These are phyloP conservation scores for Phaetusa simplex DNA, from an alignment of 2,113 vertebrate genomes.

Conservation along the genomic window DNA sequence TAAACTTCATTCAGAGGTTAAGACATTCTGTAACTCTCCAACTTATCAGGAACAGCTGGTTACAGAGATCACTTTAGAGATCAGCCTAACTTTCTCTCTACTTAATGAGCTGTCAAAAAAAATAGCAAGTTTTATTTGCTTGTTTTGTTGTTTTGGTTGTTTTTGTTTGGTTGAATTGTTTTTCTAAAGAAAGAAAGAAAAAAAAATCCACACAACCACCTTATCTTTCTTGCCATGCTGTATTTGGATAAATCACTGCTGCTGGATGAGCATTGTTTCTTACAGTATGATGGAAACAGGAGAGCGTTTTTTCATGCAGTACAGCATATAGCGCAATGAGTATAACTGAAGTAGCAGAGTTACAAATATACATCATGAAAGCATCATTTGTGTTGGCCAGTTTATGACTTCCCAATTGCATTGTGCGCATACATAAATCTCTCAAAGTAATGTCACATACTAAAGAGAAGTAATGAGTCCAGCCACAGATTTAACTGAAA, in stretches of 20 bases:
- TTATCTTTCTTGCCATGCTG: not conserved
- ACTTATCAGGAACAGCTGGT: not conserved
- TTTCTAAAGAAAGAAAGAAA: not conserved
- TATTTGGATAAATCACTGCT: not conserved
- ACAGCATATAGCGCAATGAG: rapidly evolving
- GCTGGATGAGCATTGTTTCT: not conserved
- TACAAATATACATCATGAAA: not conserved
- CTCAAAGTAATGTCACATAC: not conserved
- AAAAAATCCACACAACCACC: not conserved
- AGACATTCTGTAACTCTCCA: not conserved
- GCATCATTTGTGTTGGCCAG: not conserved
- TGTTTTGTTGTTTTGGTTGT: not conserved
- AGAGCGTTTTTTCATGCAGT: not conserved
- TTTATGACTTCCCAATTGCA: not conserved
- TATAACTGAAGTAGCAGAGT: not conserved
- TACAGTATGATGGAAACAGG: not conserved
- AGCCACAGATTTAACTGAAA: not conserved
- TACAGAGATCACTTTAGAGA: not conserved
- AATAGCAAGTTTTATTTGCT: not conserved
- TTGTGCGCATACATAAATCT: not conserved
- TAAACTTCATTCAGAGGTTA: not conserved
- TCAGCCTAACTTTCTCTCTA: not conserved
- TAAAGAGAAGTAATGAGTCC: not conserved
- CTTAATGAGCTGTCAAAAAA: not conserved
- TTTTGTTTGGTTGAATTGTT: not conserved